Evolutionary conservation across 2,797 vertebrate species (phyloP).

Genomic region (Cuculus canorus): DNA sequence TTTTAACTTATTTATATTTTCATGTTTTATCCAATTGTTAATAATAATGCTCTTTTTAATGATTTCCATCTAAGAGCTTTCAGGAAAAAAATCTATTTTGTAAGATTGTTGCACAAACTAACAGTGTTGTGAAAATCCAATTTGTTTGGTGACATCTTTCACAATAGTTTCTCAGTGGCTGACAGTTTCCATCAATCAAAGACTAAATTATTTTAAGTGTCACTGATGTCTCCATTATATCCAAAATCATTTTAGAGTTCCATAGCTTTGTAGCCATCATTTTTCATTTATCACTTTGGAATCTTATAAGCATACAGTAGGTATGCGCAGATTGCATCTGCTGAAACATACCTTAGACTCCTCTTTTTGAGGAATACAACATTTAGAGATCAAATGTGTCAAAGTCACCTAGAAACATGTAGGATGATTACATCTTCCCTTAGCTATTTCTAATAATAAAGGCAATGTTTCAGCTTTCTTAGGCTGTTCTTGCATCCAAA

Average conservation of each 20-base stretch:
- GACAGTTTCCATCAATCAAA: conserved; percentile 45
- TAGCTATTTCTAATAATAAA: not conserved
- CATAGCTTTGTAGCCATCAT: not conserved
- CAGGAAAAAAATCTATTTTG: not conserved
- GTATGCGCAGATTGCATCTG: not conserved
- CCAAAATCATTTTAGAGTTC: conserved; percentile 33
- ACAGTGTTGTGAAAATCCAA: conserved; percentile 13
- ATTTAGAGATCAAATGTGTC: not conserved
- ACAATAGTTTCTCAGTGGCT: not conserved
- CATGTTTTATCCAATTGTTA: not conserved
- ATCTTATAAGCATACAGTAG: not conserved
- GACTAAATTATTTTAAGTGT: conserved; percentile 24
- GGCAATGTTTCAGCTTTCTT: not conserved
- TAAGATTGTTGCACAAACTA: conserved; percentile 28
- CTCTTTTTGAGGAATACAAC: not conserved
- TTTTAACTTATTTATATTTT: not conserved
- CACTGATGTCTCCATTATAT: conserved; percentile 47
- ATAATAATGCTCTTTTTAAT: not conserved
- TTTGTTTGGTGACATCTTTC: conserved; percentile 28
- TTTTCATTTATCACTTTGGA: conserved; percentile 33
- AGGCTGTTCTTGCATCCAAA: not conserved
- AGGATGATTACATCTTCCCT: fast-evolving
- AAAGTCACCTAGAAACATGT: not conserved
- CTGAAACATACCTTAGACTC: not conserved
- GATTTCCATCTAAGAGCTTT: not conserved